A percentile compares a stretch with the other conserved stretches of the same genome.
Evolutionary conservation across 2,888 invertebrate species (phyloP).

Genomic region (Drosophila affinis): DNA sequence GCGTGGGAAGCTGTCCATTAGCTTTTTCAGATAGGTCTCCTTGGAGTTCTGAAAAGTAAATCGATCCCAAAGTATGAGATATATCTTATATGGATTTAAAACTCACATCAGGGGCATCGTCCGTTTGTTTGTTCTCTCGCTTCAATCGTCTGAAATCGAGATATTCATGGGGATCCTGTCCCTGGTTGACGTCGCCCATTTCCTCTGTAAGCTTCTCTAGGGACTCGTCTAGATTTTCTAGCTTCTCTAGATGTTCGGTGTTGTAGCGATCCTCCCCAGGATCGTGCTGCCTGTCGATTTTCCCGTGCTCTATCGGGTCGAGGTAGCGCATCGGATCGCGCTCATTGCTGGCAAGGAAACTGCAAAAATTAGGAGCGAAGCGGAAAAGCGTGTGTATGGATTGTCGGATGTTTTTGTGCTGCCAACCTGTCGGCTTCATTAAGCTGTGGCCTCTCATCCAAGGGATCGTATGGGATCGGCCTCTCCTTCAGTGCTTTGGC

Average conservation of each 20-base stretch:
- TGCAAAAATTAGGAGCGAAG: slow-evolving; percentile 12
- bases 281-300: slow-evolving; percentile 48
- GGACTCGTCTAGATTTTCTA: neutral
- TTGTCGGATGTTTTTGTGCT: neutral
- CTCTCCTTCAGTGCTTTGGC: slow-evolving; percentile 4
- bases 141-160: slow-evolving; percentile 42
- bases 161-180: slow-evolving; percentile 4
- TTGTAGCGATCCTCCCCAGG: slow-evolving; percentile 37
- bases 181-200: neutral
- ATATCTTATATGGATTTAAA: too few relatives aligned
- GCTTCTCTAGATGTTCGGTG: slow-evolving; percentile 46
- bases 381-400: neutral
- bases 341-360: slow-evolving; percentile 60
- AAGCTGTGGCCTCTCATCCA: neutral
- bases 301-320: slow-evolving; percentile 41
- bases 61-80: neutral
- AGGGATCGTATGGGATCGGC: neutral
- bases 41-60: slow-evolving; percentile 53
- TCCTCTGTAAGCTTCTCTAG: slow-evolving; percentile 24
- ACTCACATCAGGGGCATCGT: slow-evolving; percentile 60
- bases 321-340: slow-evolving; percentile 51
- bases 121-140: slow-evolving; percentile 46
- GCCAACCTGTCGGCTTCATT: slow-evolving; percentile 55
- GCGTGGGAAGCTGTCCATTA: slow-evolving; percentile 82
- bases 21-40: slow-evolving; percentile 78